phyloP scores from a whole-genome alignment of 2,113 vertebrate species.

The Ardeotis arabs region DNA sequence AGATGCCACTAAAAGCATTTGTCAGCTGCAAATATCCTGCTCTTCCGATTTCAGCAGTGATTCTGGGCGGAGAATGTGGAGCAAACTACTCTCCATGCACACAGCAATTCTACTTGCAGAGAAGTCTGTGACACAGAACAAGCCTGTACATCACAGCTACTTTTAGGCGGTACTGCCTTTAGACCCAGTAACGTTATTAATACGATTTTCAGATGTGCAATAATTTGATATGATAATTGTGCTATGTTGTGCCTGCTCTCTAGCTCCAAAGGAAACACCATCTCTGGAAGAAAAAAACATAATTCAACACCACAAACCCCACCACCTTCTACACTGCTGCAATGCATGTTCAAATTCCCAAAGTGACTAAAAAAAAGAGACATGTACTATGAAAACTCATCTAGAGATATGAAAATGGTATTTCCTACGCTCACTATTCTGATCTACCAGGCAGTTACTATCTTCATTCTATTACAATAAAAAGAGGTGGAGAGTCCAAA shows the following conservation, averaged over 20 bases:
- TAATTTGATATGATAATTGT: background rate
- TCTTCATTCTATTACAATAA: background rate
- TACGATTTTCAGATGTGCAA: background rate
- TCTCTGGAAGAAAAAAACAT: background rate
- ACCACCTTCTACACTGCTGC: background rate
- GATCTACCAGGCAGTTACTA: background rate
- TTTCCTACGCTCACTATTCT: background rate
- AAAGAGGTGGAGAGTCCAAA: background rate
- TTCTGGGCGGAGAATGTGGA: background rate
- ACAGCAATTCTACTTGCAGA: background rate
- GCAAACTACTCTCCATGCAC: background rate
- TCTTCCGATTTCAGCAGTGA: background rate
- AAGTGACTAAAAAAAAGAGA: background rate
- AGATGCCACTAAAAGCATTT: constrained; percentile 22
- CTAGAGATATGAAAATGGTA: background rate
- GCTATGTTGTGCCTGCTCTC: background rate
- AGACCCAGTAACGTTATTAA: background rate
- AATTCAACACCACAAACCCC: background rate
- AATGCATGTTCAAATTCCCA: background rate
- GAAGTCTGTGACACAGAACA: background rate
- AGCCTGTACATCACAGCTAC: background rate
- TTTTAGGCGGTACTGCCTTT: background rate
- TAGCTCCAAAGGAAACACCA: background rate
- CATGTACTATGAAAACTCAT: background rate
- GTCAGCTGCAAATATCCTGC: background rate